These are phyloP conservation scores for Harpagifer antarcticus DNA, from an alignment of 2,797 vertebrate genomes.

Conservation along the genomic window DNA sequence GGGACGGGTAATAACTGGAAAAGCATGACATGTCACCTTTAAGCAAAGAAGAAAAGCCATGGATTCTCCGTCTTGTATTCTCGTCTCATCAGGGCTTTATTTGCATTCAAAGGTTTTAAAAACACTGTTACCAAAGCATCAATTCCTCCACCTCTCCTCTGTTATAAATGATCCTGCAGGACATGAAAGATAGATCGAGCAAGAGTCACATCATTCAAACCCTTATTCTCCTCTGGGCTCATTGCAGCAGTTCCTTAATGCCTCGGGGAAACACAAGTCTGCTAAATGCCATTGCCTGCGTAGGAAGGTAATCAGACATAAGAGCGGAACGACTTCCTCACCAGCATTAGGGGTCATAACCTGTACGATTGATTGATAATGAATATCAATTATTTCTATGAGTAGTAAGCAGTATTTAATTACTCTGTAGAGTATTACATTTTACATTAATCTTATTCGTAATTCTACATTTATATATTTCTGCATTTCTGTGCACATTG, in stretches of 20 bases:
- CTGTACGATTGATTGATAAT: conserved; percentile 28
- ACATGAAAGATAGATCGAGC: conserved; percentile 4
- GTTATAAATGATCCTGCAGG: conserved; percentile 7
- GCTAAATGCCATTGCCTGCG: conserved; percentile 36
- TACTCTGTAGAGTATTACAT: no score
- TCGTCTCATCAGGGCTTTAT: no score
- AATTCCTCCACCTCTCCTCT: neutral
- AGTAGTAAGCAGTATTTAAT: no score
- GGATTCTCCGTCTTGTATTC: neutral
- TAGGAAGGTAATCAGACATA: conserved; percentile 23
- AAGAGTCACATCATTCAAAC: conserved; percentile 37
- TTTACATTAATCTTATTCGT: no score
- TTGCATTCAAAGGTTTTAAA: no score
- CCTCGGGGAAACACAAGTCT: conserved; percentile 27
- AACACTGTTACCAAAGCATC: no score
- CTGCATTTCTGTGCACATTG: no score
- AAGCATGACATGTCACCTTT: no score
- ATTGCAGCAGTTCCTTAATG: conserved; percentile 29
- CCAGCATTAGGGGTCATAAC: conserved; percentile 26
- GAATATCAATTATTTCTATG: neutral
- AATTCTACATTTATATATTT: no score
- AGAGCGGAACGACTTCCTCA: conserved; percentile 1
- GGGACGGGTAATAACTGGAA: no score
- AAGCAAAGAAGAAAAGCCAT: no score
- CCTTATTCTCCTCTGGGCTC: conserved; percentile 13